Conservation (phyloP, 2,888 invertebrate species). For the Plagodis pulveraria region DNA sequence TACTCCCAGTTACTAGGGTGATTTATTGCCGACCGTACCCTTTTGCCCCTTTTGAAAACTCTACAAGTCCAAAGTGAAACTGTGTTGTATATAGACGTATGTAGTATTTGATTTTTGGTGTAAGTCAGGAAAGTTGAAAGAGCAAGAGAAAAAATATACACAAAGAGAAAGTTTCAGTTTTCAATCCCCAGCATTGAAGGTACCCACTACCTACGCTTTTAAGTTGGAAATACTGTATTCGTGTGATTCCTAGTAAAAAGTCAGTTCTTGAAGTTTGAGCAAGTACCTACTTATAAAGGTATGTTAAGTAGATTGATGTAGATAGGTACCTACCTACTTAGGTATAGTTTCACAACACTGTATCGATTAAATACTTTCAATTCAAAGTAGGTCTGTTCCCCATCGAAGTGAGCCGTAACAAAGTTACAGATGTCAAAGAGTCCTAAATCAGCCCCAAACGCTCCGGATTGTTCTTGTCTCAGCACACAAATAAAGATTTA, state of each 20-base stretch:
- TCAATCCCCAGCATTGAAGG: neutral
- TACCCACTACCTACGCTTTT: neutral
- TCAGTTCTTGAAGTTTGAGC: no score
- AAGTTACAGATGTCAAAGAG: conserved; percentile 31
- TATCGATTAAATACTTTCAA: conserved; percentile 8
- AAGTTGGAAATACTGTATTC: neutral
- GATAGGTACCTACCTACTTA: neutral
- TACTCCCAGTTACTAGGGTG: conserved; percentile 51
- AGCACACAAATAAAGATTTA: conserved; percentile 67
- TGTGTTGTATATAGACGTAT: neutral
- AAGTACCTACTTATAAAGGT: no score
- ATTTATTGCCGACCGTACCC: conserved; percentile 49
- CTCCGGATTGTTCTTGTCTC: conserved; percentile 49
- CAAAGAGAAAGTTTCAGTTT: conserved; percentile 1
- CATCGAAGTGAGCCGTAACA: conserved; percentile 15
- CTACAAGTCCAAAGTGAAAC: conserved; percentile 2
- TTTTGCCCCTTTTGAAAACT: conserved; percentile 25
- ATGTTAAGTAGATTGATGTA: neutral
- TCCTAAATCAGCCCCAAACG: conserved; percentile 37
- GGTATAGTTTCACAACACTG: neutral
- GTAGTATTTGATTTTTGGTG: neutral
- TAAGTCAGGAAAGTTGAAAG: no score
- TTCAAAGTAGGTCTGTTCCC: conserved; percentile 3
- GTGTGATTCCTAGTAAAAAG: no score
- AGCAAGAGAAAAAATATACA: no score